phyloP scores from a whole-genome alignment of 2,888 invertebrate species.

The Alloscopus bannaensis region DNA sequence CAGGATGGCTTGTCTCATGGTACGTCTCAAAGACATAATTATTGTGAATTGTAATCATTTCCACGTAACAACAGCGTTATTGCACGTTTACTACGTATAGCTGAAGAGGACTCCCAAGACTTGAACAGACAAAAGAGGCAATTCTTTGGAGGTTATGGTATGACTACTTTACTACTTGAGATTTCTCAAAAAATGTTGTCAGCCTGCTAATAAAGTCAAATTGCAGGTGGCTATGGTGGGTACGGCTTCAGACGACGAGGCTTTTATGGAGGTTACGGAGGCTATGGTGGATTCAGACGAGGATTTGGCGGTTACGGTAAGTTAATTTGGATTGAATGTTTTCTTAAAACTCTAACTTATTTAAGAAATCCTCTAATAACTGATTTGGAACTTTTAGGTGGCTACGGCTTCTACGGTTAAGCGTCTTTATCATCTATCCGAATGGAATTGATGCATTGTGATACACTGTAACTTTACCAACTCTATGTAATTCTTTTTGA shows the following conservation, averaged over 20 bases:
- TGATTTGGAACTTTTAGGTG: too few species aligned
- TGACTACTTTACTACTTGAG: too few species aligned
- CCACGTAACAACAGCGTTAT: background rate
- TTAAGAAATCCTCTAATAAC: too few species aligned
- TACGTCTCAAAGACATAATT: background rate
- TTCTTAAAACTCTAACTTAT: too few species aligned
- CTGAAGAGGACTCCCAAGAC: background rate
- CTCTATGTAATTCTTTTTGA: background rate
- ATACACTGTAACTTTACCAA: background rate
- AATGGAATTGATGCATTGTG: conserved; percentile 1
- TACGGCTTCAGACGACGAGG: background rate
- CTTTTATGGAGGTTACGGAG: conserved; percentile 15
- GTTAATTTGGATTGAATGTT: background rate
- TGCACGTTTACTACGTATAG: background rate
- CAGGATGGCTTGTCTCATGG: conserved; percentile 1
- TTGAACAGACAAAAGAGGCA: conserved; percentile 8
- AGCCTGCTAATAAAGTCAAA: background rate
- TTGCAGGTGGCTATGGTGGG: background rate
- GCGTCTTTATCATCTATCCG: background rate
- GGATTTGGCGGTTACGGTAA: conserved; percentile 8
- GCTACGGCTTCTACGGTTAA: conserved; percentile 9
- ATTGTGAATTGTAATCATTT: background rate
- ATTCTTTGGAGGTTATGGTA: conserved; percentile 20
- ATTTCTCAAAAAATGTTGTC: too few species aligned
- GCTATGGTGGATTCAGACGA: background rate